Evolutionary conservation across 1,140 invertebrate species (phyloP).

Genomic region (Cylas formicarius): DNA sequence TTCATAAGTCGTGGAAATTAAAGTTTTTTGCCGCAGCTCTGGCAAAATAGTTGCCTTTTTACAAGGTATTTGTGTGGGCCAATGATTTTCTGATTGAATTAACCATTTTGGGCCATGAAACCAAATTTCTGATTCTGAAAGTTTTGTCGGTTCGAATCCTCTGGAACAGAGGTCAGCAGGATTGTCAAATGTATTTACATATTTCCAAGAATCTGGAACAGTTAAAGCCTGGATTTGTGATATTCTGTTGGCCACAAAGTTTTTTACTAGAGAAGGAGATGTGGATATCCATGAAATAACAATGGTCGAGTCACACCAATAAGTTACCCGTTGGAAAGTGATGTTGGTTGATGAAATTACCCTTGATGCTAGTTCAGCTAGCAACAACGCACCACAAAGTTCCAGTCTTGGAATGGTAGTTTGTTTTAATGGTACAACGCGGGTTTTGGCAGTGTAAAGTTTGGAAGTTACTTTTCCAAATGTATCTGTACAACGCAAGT

Average conservation of each 20-base stretch:
- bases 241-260: conserved; percentile 41
- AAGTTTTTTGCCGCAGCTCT: no score
- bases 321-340: no score
- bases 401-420: conserved; percentile 26
- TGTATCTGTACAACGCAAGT: conserved; percentile 26
- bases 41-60: no score
- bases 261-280: conserved; percentile 31
- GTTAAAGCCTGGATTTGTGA: conserved; percentile 33
- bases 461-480: conserved; percentile 4
- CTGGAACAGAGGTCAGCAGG: conserved; percentile 41
- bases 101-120: conserved; percentile 37
- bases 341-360: no score
- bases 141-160: conserved; percentile 14
- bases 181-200: conserved; percentile 41
- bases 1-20: no score
- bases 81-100: no score
- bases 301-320: conserved; percentile 42
- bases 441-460: conserved; percentile 26
- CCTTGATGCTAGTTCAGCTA: conserved; percentile 24
- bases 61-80: no score
- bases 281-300: conserved; percentile 40
- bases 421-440: conserved; percentile 28
- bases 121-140: conserved; percentile 30
- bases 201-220: conserved; percentile 36
- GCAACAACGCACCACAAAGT: conserved; percentile 31